These are phyloP conservation scores for Epistrophe eligans DNA, from an alignment of 2,888 invertebrate species.

Conservation along the genomic window DNA sequence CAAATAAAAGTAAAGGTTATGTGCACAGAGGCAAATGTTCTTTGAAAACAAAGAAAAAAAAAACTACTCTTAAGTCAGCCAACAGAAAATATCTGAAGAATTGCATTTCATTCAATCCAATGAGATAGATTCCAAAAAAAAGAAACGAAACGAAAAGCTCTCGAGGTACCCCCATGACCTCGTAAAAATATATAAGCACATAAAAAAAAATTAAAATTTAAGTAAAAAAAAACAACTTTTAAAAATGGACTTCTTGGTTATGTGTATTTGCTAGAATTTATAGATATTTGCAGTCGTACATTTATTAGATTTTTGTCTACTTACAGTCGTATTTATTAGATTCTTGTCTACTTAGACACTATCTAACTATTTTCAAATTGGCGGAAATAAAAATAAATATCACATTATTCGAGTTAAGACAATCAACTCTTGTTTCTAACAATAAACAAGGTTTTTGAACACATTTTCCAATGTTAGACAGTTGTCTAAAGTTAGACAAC, in stretches of 20 bases:
- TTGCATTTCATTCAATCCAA: conserved; percentile 34
- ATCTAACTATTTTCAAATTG: too few relatives aligned
- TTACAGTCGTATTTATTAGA: too few relatives aligned
- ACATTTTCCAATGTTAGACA: too few relatives aligned
- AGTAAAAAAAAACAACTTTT: background rate
- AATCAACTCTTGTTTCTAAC: too few relatives aligned
- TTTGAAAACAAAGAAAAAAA: background rate
- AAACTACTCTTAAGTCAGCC: background rate
- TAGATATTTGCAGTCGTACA: too few relatives aligned
- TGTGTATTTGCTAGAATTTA: background rate
- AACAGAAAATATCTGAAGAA: conserved; percentile 22
- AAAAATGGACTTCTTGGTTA: background rate
- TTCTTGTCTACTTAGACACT: too few relatives aligned
- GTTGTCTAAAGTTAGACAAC: too few relatives aligned
- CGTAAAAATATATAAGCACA: background rate
- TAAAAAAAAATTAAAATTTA: background rate
- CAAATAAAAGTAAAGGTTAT: conserved; percentile 7
- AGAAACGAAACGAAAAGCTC: background rate
- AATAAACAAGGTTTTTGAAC: too few relatives aligned
- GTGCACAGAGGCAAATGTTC: background rate
- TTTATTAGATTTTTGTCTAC: too few relatives aligned
- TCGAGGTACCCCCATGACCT: background rate
- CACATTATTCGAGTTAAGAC: too few relatives aligned
- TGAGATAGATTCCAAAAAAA: conserved; percentile 15
- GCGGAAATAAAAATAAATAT: too few relatives aligned